Base-by-base conservation (phyloP, 2,113 vertebrate genomes). In the Xerus inauris region DNA sequence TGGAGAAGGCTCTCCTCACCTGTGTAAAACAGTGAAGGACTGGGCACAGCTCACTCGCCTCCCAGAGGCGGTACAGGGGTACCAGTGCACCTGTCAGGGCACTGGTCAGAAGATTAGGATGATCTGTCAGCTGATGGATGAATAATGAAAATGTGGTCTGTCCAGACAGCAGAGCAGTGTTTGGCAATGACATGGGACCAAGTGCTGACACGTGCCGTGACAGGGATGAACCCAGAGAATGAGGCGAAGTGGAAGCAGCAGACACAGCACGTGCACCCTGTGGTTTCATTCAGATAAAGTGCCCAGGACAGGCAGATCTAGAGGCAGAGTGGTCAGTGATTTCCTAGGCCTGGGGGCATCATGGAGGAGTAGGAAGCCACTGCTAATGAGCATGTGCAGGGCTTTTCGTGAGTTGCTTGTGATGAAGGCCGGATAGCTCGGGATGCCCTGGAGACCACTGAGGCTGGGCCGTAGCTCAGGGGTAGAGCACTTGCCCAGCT, bases 191-290 rank as follows among this genome's bases (percentile, higher is more conserved):
- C 28, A 81, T 32, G 51, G 35, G 72, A 9, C 1, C 2, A 7
- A 92, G 84, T 16, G 0, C 69, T 49, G 22, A 69, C 13, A 7
- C 6, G 0, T 40, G 38, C 19, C 7, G 5, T 1, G 19, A 6
- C 8, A 0, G 5, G 40, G 38, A 22, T 32, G n/a, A 77, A 11
- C 75, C 40, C 20, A 40, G 14, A 64, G 12, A 26, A 2, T 42
- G 8, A 5, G 20, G 42, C 19, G 65, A 13, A 19, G 73, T 30
- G 69, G 81, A 62, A 69, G 76, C 24, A 64, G 49, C 77, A 45
- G 73, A 35, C 54, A 9, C 17, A 80, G 62, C 64, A 35, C 42
- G 17, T 5, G 0, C 8, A 1, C 8, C 32, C 0, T 65, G 0
- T 24, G 38, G 67, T 42, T 59, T 30, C 51, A 8, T n/a, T 77